A percentile compares a stretch with the other conserved stretches of the same genome.
phyloP scores from a whole-genome alignment of 1,140 invertebrate species.

The Panulirus ornatus region DNA sequence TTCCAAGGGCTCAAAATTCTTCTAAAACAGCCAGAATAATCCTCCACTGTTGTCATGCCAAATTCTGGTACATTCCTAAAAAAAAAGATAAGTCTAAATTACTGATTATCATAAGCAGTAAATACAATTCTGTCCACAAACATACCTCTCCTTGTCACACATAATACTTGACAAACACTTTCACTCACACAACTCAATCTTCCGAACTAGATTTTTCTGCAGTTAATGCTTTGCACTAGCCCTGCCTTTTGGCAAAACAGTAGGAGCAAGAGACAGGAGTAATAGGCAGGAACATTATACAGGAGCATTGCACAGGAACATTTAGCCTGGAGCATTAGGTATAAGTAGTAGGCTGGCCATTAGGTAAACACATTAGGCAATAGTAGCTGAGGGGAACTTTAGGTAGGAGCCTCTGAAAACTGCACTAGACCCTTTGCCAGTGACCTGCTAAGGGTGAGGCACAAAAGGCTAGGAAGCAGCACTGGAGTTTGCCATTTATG shows the following conservation, averaged over 20 bases:
- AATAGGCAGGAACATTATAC: no score
- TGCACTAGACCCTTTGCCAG: no score
- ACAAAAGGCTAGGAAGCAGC: no score
- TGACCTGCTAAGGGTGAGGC: no score
- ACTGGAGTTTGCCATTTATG: no score
- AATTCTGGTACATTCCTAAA: conserved; percentile 24
- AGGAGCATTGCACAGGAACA: background rate
- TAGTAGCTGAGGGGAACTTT: no score
- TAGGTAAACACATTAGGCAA: background rate
- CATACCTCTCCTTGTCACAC: background rate
- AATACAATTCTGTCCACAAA: background rate
- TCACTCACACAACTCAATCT: no score
- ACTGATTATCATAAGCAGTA: background rate
- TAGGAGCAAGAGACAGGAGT: no score
- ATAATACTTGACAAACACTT: no score
- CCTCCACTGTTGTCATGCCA: background rate
- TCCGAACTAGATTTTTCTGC: background rate
- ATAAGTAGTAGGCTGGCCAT: background rate
- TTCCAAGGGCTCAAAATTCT: conserved; percentile 22
- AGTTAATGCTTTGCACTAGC: no score
- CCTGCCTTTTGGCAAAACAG: no score
- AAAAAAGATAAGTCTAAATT: conserved; percentile 6
- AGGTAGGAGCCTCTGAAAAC: no score
- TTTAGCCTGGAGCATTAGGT: background rate
- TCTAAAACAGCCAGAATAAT: conserved; percentile 43